A percentile compares a stretch with the other conserved stretches of the same genome.
These are phyloP conservation scores for Aphelinus certus DNA, from an alignment of 1,140 invertebrate species.

Conservation along the genomic window DNA sequence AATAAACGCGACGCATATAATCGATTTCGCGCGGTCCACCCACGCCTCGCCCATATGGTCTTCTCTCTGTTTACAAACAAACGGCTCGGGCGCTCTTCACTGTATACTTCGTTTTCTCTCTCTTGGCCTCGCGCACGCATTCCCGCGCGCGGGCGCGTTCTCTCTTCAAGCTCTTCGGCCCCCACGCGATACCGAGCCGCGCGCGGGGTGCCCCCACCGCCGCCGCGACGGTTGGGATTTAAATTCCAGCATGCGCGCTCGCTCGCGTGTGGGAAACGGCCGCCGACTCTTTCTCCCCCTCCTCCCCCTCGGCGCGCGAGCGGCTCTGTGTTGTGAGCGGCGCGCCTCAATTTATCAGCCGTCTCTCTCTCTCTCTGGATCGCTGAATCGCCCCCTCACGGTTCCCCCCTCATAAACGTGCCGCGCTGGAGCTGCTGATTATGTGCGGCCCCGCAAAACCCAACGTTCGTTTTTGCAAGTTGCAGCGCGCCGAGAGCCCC, in stretches of 20 bases:
- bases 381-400: too few species aligned
- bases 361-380: background rate
- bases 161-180: background rate
- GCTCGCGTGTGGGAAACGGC: constrained; percentile 42
- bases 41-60: too few species aligned
- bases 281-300: constrained; percentile 27
- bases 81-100: background rate
- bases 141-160: background rate
- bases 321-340: background rate
- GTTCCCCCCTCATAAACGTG: too few species aligned
- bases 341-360: constrained; percentile 37
- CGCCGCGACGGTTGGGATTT: constrained; percentile 59
- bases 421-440: too few species aligned
- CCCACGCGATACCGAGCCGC: background rate
- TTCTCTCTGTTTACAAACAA: constrained; percentile 40
- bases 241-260: constrained; percentile 53
- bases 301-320: constrained; percentile 11
- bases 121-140: constrained; percentile 32
- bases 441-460: too few species aligned
- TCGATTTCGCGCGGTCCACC: too few species aligned
- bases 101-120: background rate
- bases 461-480: too few species aligned
- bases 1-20: too few species aligned
- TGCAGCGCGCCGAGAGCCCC: too few species aligned
- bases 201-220: constrained; percentile 20